phyloP scores from a whole-genome alignment of 2,113 vertebrate species.

The Rhinogobius similis region DNA sequence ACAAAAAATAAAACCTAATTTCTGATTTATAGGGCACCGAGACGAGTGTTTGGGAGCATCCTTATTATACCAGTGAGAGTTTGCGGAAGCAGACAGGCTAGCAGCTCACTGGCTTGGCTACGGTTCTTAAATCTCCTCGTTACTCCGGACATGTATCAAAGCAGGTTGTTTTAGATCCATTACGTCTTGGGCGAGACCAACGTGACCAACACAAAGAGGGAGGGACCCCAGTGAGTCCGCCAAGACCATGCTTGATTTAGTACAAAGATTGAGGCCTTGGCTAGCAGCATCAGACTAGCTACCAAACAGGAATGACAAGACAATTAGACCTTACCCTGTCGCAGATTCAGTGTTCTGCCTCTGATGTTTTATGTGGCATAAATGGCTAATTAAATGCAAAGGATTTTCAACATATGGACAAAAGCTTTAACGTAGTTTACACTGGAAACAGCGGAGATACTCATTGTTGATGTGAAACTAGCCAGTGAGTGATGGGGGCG shows the following conservation, averaged over 20 bases:
- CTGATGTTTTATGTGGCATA: slow-evolving; percentile 1
- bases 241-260: slow-evolving; percentile 60
- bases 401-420: slow-evolving; percentile 6
- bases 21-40: background rate
- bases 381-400: slow-evolving; percentile 1
- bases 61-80: slow-evolving; percentile 20
- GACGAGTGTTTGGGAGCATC: background rate
- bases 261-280: slow-evolving; percentile 73
- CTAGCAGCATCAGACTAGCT: slow-evolving; percentile 39
- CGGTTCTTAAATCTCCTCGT: background rate
- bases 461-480: slow-evolving; percentile 74
- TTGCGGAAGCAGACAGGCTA: slow-evolving; percentile 59
- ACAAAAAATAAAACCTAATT: background rate
- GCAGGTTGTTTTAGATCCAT: background rate
- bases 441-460: slow-evolving; percentile 28
- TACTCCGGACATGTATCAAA: background rate
- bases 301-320: slow-evolving; percentile 26
- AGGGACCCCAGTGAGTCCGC: slow-evolving; percentile 34
- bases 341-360: background rate
- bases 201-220: slow-evolving; percentile 45
- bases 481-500: slow-evolving; percentile 45
- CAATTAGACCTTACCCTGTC: slow-evolving; percentile 44
- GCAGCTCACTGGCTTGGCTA: slow-evolving; percentile 23
- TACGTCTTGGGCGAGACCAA: slow-evolving; percentile 4
- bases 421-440: slow-evolving; percentile 25